Conservation (phyloP, 1,140 invertebrate species). For the Drosophila albomicans region DNA sequence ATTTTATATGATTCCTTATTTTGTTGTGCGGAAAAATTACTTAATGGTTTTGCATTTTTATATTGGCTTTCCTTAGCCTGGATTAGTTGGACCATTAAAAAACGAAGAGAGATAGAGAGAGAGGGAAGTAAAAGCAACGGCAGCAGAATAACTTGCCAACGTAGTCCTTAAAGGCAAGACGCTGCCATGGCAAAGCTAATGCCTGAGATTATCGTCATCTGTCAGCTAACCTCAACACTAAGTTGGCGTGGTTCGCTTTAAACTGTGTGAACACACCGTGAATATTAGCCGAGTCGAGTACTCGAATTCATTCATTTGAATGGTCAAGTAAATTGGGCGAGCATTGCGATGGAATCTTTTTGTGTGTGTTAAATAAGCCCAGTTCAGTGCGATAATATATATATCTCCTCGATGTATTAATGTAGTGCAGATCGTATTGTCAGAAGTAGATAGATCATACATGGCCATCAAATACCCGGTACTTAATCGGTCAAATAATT, state of each 20-base stretch:
- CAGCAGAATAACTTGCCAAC: conserved; percentile 1
- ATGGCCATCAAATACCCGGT: too few relatives aligned
- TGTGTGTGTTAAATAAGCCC: background rate
- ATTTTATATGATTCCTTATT: conserved; percentile 15
- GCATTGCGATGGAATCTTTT: background rate
- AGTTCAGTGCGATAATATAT: background rate
- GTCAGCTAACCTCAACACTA: background rate
- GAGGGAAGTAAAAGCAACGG: too few relatives aligned
- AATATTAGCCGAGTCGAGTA: background rate
- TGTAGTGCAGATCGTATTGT: background rate
- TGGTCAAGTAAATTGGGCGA: conserved; percentile 1
- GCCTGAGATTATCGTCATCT: conserved; percentile 6
- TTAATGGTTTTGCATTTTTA: conserved; percentile 45
- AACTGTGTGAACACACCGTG: background rate
- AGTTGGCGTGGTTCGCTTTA: background rate
- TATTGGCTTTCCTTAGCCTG: conserved; percentile 24
- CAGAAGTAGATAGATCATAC: too few relatives aligned
- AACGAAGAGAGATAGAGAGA: background rate
- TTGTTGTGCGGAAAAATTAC: conserved; percentile 22
- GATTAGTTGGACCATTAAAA: conserved; percentile 29
- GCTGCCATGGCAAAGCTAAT: conserved; percentile 1
- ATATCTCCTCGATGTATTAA: background rate
- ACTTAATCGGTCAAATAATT: too few relatives aligned
- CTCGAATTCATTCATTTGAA: conserved; percentile 1
- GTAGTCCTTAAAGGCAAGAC: conserved; percentile 1